Base-by-base conservation (phyloP, 1,140 invertebrate genomes). In the Bilobella aurantiaca region DNA sequence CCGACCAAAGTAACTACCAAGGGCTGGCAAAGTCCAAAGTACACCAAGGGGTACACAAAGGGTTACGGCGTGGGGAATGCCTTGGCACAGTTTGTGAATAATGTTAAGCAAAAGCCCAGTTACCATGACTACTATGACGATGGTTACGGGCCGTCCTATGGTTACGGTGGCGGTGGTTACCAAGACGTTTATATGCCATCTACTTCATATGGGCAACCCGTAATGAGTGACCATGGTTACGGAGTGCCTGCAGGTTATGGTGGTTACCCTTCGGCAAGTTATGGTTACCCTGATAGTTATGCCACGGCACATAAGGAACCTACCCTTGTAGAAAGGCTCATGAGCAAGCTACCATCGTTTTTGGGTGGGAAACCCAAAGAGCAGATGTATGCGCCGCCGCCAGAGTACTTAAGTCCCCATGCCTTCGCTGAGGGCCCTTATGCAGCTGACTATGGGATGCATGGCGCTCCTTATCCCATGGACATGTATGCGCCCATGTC, bases 41-140 rank as follows among this genome's bases (percentile, higher is more conserved):
- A 14, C 49, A 23, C 12, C 5, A 53, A 53, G 49, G 49, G 49
- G 14, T 53, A 53, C 49, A 16, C 49, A 8, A 53, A 53, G 25
- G 49, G 49, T 14, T 16, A 16, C 49, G 25, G 25, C 8, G 8
- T 23, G 14, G 49, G 49, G 21, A 23, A 12, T 23, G 12, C 23
- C 12, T 18, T 53, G 14, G 49, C 49, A 5, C 5, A 53, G 5
- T 23, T 14, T 16, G 5, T 53, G 23, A 8, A 53, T 5, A 12
- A 53, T 18, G 3, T 14, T 3, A 53, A 53, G 49, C 49, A 53
- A 12, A 53, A 53, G 25, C 49, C 49, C 8, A 53, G 49, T 23
- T 53, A 53, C 21, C 49, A 53, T 23, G 49, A 53, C 23, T 53
- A 53, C 49, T 53, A 53, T 23, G 49, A 53, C 12, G 49, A 53